Conservation (phyloP, 1,140 invertebrate species). For the Drosophila auraria region DNA sequence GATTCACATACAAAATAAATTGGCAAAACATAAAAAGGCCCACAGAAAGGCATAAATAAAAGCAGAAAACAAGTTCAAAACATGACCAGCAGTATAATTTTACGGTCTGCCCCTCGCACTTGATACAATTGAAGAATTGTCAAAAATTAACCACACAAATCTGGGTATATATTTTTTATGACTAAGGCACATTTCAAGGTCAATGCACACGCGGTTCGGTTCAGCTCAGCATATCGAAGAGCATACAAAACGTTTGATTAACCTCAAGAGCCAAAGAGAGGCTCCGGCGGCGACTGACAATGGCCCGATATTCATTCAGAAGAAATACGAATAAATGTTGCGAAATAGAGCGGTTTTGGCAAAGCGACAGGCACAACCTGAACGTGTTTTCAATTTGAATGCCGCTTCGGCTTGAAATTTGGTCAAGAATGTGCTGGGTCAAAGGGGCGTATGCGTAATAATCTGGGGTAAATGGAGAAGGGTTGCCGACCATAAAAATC, state of each 20-base stretch:
- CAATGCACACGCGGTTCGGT: slow-evolving; percentile 50
- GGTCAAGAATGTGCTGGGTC: slow-evolving; percentile 64
- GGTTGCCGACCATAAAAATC: neutral
- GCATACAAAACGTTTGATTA: slow-evolving; percentile 78
- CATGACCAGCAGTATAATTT: slow-evolving; percentile 76
- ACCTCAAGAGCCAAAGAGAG: slow-evolving; percentile 71
- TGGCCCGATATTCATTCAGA: slow-evolving; percentile 71
- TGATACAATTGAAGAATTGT: slow-evolving; percentile 79
- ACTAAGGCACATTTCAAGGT: slow-evolving; percentile 66
- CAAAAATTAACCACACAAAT: slow-evolving; percentile 55
- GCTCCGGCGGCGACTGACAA: slow-evolving; percentile 52
- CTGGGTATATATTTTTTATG: slow-evolving; percentile 30
- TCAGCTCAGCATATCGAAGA: slow-evolving; percentile 52
- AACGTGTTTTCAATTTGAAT: slow-evolving; percentile 68
- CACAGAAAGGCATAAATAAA: slow-evolving; percentile 42
- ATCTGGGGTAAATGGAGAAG: neutral
- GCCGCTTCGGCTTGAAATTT: neutral
- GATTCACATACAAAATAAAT: slow-evolving; percentile 56
- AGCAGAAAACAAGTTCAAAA: slow-evolving; percentile 42
- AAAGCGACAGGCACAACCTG: slow-evolving; percentile 45
- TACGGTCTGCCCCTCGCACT: slow-evolving; percentile 37
- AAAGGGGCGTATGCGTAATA: slow-evolving; percentile 61
- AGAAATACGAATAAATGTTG: slow-evolving; percentile 68
- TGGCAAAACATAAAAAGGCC: slow-evolving; percentile 58
- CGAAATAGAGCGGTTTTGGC: slow-evolving; percentile 75